Evolutionary conservation across 2,888 invertebrate species (phyloP).

Genomic region (Nasonovia ribisnigri): DNA sequence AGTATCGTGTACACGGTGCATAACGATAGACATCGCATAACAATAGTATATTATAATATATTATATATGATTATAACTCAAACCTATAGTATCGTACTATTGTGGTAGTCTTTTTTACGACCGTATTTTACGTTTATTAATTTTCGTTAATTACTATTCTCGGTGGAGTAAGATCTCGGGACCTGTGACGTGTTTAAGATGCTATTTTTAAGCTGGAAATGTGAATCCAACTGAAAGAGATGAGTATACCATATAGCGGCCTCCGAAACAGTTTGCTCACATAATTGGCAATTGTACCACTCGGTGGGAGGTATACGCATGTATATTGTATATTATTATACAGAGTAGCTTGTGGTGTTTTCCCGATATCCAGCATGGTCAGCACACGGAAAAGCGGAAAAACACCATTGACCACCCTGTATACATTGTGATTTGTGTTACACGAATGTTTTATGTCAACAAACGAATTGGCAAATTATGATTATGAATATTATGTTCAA

Average conservation of each 20-base stretch:
- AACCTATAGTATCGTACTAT: not conserved
- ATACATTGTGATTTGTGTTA: not conserved
- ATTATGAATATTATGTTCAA: not conserved
- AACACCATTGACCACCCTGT: not conserved
- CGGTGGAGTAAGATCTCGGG: not conserved
- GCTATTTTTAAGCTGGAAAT: conserved; percentile 46
- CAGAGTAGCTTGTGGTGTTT: not conserved
- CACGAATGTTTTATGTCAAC: not conserved
- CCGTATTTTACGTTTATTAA: conserved; percentile 2
- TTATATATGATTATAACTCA: not conserved
- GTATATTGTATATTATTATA: not conserved
- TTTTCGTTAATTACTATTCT: conserved; percentile 24
- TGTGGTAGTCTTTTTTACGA: not conserved
- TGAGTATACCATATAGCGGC: not conserved
- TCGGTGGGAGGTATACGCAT: not conserved
- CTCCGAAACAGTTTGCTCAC: conserved; percentile 1
- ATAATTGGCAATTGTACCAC: conserved; percentile 14
- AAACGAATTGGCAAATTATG: not conserved
- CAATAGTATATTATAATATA: not conserved
- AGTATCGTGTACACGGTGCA: not conserved
- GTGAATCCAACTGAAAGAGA: not conserved
- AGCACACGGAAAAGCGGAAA: not conserved
- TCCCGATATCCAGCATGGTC: not conserved
- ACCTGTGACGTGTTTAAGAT: conserved; percentile 25
- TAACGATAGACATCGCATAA: not conserved